Evolutionary conservation across 2,797 vertebrate species (phyloP).

Genomic region (Cyprinodon diabolis): DNA sequence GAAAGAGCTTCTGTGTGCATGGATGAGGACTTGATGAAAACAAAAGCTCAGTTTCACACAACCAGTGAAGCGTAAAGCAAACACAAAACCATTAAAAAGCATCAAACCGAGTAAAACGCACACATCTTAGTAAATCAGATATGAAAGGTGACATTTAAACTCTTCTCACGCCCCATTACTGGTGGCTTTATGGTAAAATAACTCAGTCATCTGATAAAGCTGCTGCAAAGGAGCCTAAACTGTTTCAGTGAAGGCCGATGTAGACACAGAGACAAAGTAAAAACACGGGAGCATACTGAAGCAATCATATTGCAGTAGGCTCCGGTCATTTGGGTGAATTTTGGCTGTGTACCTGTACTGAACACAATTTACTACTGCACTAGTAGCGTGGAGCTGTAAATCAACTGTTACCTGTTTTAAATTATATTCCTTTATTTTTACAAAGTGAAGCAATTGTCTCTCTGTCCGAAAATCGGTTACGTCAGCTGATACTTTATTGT

Average conservation of each 20-base stretch:
- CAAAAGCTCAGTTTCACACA: constrained; percentile 49
- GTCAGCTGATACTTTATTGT: constrained; percentile 69
- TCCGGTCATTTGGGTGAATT: constrained; percentile 60
- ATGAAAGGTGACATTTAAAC: constrained; percentile 66
- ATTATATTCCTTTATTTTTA: constrained; percentile 62
- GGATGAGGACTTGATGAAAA: constrained; percentile 43
- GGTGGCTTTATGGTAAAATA: constrained; percentile 71
- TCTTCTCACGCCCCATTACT: constrained; percentile 69
- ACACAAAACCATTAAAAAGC: constrained; percentile 35
- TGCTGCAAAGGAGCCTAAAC: constrained; percentile 64
- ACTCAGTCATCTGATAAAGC: constrained; percentile 74
- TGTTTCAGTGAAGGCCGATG: constrained; percentile 28
- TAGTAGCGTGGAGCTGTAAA: constrained; percentile 75
- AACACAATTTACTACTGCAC: constrained; percentile 74
- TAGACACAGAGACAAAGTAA: constrained; percentile 40
- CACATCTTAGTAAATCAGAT: constrained; percentile 50
- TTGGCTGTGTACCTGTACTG: constrained; percentile 68
- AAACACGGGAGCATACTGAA: constrained; percentile 75
- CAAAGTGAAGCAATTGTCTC: constrained; percentile 34
- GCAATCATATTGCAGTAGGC: constrained; percentile 67
- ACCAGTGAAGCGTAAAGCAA: constrained; percentile 41
- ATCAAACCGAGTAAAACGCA: constrained; percentile 39
- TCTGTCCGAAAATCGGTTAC: constrained; percentile 69
- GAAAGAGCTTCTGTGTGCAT: constrained; percentile 29
- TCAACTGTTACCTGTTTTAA: constrained; percentile 77